Conservation (phyloP, 2,113 vertebrate species). For the Colius striatus region DNA sequence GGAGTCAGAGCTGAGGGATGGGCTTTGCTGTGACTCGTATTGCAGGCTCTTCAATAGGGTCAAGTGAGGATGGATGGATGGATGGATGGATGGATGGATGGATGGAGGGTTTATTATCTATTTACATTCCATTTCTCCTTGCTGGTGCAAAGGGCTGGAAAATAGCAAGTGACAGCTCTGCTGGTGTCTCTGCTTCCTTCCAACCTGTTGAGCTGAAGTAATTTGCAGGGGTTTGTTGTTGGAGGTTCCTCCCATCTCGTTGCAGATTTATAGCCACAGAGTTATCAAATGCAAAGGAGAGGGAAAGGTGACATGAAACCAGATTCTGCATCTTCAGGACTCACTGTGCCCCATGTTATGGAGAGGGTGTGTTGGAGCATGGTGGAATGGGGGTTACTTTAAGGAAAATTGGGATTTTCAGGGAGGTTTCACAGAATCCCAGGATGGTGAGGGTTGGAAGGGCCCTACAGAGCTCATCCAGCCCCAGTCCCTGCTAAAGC, state of each 20-base stretch:
- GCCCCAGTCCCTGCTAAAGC: not conserved
- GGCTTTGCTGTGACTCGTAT: fast-evolving
- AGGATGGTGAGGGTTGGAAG: too few relatives aligned
- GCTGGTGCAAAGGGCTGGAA: not conserved
- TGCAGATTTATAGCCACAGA: fast-evolving
- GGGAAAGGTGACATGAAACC: not conserved
- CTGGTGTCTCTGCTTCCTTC: not conserved
- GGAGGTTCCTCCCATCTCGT: not conserved
- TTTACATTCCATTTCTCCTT: not conserved
- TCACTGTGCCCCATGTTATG: fast-evolving
- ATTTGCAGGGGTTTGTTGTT: not conserved
- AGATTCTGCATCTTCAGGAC: not conserved
- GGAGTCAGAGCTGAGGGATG: fast-evolving
- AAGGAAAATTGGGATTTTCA: not conserved
- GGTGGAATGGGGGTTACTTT: not conserved
- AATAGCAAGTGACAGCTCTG: not conserved
- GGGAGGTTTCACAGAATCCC: not conserved
- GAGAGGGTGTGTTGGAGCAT: fast-evolving
- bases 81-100: too few relatives aligned
- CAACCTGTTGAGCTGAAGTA: not conserved
- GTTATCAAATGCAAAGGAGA: too few relatives aligned
- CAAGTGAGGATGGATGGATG: not conserved
- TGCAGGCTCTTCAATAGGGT: fast-evolving
- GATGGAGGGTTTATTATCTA: not conserved
- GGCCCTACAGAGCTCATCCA: too few relatives aligned